Evolutionary conservation across 2,113 vertebrate species (phyloP), one percentile per base, ranked within the genome.

Genomic region (Notothenia coriiceps): DNA sequence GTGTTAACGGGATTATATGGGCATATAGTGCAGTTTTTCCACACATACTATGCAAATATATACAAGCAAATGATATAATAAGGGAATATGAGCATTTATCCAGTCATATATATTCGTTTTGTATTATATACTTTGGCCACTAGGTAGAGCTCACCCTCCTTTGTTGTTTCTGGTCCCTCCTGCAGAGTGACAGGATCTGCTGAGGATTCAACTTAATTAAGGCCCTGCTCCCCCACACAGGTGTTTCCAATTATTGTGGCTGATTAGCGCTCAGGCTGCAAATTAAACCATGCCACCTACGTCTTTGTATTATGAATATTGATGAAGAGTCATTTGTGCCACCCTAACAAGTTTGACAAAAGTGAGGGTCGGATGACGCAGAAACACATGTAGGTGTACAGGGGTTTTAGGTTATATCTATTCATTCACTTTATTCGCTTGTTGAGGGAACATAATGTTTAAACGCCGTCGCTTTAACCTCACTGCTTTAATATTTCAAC

Each of bases 61-160:
- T 20, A 1, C 0, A n/a, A 59, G 10, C 25, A 4, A 46, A 33
- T 54, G 4, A 29, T 40, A 40, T 40, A 7, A 40, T 40, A 40
- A 1, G 5, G 35, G 35, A 40, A 40, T 40, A 40, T 6, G 5
- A 40, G 35, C 35, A 8, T 40, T 40, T 7, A 14, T 9, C 5
- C 25, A 62, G 25, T 62, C 17, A 25, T 10, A 60, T 60, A 1
- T 1, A 33, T 57, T 17, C 17, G 15, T 10, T 25, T 52, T 85
- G 56, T 66, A 66, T 18, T 74, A 22, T 0, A 17, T 2, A 9
- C 11, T 67, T 74, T 2, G 54, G 18, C 75, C 91, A 88, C 86
- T 68, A 86, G 88, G 17, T 87, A 75, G 88, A 49, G 86, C 66
- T 80, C 65, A 25, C 22, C 12, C 20, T 65, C 66, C 35, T 83